Evolutionary conservation across 2,888 invertebrate species (phyloP).

Genomic region (Lagria hirta): DNA sequence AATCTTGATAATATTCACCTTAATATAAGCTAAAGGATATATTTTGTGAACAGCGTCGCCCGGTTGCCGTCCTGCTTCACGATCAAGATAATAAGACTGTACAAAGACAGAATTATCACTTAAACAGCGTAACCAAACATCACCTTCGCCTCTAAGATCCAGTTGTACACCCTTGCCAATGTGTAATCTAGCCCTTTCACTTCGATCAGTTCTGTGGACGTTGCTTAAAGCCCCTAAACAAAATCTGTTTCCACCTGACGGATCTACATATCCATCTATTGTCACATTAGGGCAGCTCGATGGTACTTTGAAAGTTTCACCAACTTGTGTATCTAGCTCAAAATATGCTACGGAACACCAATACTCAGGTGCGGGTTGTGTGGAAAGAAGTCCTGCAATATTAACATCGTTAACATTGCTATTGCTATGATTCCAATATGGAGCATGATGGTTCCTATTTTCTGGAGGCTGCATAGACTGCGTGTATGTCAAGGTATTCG

Average conservation of each 20-base stretch:
- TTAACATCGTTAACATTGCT: slow-evolving; percentile 54
- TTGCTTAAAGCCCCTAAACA: slow-evolving; percentile 98
- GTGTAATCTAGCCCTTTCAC: slow-evolving; percentile 87
- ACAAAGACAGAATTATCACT: slow-evolving; percentile 98
- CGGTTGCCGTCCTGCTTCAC: slow-evolving; percentile 94
- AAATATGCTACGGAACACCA: slow-evolving; percentile 99
- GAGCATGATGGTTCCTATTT: slow-evolving; percentile 63
- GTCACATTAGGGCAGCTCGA: slow-evolving; percentile 91
- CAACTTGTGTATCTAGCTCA: slow-evolving; percentile 96
- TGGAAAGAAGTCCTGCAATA: slow-evolving; percentile 70
- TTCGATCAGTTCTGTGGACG: slow-evolving; percentile 95
- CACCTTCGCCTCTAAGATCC: slow-evolving; percentile 90
- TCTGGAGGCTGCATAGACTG: slow-evolving; percentile 83
- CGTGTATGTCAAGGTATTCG: slow-evolving; percentile 89
- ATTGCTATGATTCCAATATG: slow-evolving; percentile 60
- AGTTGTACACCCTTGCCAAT: slow-evolving; percentile 99
- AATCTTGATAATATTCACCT: slow-evolving; percentile 59
- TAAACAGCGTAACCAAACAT: slow-evolving; percentile 94
- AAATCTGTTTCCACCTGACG: slow-evolving; percentile 95
- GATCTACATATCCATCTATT: slow-evolving; percentile 90
- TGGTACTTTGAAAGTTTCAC: slow-evolving; percentile 86
- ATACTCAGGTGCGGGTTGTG: slow-evolving; percentile 91
- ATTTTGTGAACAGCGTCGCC: slow-evolving; percentile 99
- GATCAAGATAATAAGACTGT: slow-evolving; percentile 96
- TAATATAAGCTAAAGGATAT: slow-evolving; percentile 94